These are phyloP conservation scores for Rhagium mordax DNA, from an alignment of 2,888 invertebrate genomes.

Conservation along the genomic window DNA sequence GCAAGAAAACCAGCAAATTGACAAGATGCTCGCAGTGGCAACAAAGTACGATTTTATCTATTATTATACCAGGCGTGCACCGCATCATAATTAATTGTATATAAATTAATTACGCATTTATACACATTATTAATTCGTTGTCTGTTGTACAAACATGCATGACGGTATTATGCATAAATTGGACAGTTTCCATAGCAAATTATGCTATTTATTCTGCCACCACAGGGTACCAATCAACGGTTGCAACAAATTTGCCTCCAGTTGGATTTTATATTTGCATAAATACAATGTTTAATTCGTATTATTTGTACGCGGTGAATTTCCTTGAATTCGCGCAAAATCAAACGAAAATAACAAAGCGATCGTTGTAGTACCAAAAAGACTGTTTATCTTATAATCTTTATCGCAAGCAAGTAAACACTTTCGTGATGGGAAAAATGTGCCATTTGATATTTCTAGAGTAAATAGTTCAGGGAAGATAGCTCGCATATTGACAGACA, in stretches of 20 bases:
- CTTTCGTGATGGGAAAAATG: too few species aligned
- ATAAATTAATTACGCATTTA: neutral
- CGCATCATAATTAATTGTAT: neutral
- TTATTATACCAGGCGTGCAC: neutral
- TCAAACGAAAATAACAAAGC: neutral
- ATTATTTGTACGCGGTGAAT: neutral
- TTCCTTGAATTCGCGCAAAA: neutral
- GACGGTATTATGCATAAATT: neutral
- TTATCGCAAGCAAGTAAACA: too few species aligned
- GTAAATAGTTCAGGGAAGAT: too few species aligned
- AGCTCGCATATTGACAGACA: too few species aligned
- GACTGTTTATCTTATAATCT: too few species aligned
- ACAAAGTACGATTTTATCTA: neutral
- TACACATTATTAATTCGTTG: neutral
- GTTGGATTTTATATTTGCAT: neutral
- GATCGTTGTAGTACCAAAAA: too few species aligned
- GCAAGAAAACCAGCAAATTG: neutral
- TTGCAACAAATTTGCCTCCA: neutral
- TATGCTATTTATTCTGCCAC: constrained; percentile 6
- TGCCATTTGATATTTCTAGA: too few species aligned
- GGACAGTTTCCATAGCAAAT: neutral
- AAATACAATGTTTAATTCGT: neutral
- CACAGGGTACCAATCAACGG: neutral
- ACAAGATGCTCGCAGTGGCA: neutral
- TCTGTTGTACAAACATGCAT: neutral